Conservation (phyloP, 2,797 vertebrate species). For the Smutsia temminckii region DNA sequence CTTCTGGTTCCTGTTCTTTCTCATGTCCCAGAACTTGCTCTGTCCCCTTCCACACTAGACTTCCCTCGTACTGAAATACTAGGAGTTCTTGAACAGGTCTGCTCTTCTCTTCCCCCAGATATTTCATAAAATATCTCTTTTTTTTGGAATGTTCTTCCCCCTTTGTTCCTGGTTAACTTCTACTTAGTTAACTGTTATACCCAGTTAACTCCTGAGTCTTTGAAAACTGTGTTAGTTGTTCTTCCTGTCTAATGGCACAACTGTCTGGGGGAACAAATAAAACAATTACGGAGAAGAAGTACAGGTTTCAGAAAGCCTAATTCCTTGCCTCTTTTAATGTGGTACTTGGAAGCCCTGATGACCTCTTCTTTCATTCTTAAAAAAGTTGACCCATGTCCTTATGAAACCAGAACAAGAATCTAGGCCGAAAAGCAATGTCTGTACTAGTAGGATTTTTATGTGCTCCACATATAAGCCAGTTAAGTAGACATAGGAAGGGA, state of each 20-base stretch:
- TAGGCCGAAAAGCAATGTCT: slow-evolving; percentile 18
- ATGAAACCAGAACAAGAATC: slow-evolving; percentile 1
- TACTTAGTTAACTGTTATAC: neutral
- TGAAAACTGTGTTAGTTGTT: slow-evolving; percentile 3
- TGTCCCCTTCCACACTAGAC: neutral
- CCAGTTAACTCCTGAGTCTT: slow-evolving; percentile 37
- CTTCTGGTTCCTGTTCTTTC: neutral
- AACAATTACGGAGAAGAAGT: slow-evolving; percentile 33
- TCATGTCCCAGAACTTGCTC: neutral
- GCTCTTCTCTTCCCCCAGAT: neutral
- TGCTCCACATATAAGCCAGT: neutral
- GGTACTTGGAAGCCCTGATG: neutral
- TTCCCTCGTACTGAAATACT: neutral
- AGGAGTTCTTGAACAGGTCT: neutral
- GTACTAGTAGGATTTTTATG: neutral
- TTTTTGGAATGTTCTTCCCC: slow-evolving; percentile 3
- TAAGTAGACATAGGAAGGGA: slow-evolving; percentile 6
- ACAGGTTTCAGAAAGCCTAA: slow-evolving; percentile 15
- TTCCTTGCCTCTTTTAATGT: neutral
- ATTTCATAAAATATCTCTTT: slow-evolving; percentile 10
- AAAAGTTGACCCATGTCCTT: slow-evolving; percentile 12
- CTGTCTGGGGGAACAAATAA: slow-evolving; percentile 20
- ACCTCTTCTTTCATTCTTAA: slow-evolving; percentile 25
- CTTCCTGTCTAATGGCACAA: slow-evolving; percentile 24
- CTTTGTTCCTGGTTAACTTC: slow-evolving; percentile 48